Evolutionary conservation across 2,797 vertebrate genomes (phyloP).

Genomic region (Gobionotothen gibberifrons): DNA sequence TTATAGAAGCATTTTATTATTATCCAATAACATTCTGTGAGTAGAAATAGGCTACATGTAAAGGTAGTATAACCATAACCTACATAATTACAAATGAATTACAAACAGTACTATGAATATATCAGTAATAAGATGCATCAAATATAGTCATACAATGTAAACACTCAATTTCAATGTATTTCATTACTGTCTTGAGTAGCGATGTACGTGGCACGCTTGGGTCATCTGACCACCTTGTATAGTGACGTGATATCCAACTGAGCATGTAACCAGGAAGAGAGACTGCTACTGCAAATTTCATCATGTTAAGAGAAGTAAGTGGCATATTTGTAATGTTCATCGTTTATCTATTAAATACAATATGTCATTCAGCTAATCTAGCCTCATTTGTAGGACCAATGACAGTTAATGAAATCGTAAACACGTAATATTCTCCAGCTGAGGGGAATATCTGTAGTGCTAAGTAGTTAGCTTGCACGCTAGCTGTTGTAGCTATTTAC

Average conservation of each 20-base stretch:
- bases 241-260: constrained; percentile 50
- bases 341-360: accelerated
- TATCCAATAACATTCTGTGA: too few relatives aligned
- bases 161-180: too few relatives aligned
- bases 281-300: background rate
- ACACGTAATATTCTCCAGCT: accelerated
- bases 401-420: accelerated
- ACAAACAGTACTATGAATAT: background rate
- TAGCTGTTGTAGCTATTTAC: constrained; percentile 4
- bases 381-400: accelerated
- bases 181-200: background rate
- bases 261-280: constrained; percentile 68
- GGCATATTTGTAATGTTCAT: accelerated
- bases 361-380: accelerated
- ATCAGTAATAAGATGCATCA: background rate
- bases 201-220: background rate
- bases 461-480: constrained; percentile 38
- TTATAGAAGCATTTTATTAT: too few relatives aligned
- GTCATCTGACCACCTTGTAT: constrained; percentile 32
- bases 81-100: background rate
- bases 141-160: background rate
- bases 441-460: background rate
- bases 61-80: background rate
- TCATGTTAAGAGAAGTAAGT: constrained; percentile 74
- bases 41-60: too few relatives aligned